These are phyloP conservation scores for Plectrocnemia conspersa DNA, from an alignment of 1,140 invertebrate genomes.

Conservation along the genomic window DNA sequence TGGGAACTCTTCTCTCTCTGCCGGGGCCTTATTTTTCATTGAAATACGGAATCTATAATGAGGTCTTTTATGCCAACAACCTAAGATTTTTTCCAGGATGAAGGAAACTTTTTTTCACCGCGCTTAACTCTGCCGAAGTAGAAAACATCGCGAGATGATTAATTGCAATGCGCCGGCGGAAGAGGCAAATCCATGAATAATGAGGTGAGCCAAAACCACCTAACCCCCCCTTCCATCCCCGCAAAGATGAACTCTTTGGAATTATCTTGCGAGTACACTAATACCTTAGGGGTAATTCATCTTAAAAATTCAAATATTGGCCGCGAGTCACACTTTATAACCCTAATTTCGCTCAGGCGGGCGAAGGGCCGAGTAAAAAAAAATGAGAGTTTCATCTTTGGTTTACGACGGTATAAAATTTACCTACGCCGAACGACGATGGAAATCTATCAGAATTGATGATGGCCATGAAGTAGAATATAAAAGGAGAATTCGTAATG, in stretches of 20 bases:
- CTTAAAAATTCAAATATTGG: conserved; percentile 24
- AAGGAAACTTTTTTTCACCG: conserved; percentile 7
- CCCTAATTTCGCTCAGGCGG: no score
- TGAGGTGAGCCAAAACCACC: conserved; percentile 1
- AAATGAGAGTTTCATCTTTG: no score
- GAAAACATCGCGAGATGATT: conserved; percentile 12
- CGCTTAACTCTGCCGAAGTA: background rate
- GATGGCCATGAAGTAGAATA: no score
- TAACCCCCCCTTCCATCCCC: no score
- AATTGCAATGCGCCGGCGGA: conserved; percentile 13
- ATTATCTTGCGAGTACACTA: conserved; percentile 4
- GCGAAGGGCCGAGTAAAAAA: no score
- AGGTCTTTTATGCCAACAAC: conserved; percentile 5
- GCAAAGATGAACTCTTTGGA: conserved; percentile 5
- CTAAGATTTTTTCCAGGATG: background rate
- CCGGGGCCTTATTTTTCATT: conserved; percentile 8
- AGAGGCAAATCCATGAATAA: conserved; percentile 9
- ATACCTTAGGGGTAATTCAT: conserved; percentile 18
- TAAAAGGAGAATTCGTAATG: no score
- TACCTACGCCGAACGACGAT: no score
- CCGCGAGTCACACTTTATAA: conserved; percentile 1
- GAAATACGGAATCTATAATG: conserved; percentile 3
- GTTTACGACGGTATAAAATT: no score
- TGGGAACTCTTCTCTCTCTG: background rate
- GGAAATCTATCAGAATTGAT: no score